A percentile compares a stretch with the other conserved stretches of the same genome.
Evolutionary conservation across 1,140 invertebrate genomes (phyloP).

Genomic region (Amyelois transitella): DNA sequence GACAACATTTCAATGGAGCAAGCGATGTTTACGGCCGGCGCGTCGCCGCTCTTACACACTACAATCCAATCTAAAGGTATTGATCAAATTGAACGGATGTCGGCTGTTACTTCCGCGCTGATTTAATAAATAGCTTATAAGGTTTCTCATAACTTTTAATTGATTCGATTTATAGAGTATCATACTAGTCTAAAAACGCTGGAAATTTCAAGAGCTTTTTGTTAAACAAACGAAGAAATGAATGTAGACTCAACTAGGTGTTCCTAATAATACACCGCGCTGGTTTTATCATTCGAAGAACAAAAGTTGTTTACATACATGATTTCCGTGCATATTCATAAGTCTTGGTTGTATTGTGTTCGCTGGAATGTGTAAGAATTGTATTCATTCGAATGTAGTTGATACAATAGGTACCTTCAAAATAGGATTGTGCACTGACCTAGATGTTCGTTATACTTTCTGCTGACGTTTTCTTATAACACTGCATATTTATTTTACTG

Average conservation of each 20-base stretch:
- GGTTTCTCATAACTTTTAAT: neutral
- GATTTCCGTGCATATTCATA: slow-evolving; percentile 1
- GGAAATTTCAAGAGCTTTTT: no score
- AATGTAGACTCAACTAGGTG: no score
- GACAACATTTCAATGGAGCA: slow-evolving; percentile 62
- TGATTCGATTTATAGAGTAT: neutral
- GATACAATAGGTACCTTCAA: slow-evolving; percentile 8
- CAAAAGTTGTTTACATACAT: neutral
- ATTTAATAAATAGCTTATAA: slow-evolving; percentile 4
- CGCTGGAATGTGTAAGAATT: slow-evolving; percentile 9
- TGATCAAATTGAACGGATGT: slow-evolving; percentile 38
- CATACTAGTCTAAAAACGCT: neutral
- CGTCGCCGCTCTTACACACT: slow-evolving; percentile 31
- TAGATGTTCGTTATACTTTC: slow-evolving; percentile 14
- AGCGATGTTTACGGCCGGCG: slow-evolving; percentile 50
- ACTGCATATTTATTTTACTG: neutral
- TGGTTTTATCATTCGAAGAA: neutral
- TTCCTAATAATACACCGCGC: neutral
- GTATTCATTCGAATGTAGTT: slow-evolving; percentile 6
- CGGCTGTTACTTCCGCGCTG: slow-evolving; percentile 4
- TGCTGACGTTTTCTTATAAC: slow-evolving; percentile 6
- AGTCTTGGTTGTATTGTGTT: neutral
- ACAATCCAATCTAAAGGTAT: slow-evolving; percentile 49
- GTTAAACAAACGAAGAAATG: no score
- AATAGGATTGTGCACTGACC: slow-evolving; percentile 13